Percentiles rank a stretch among this genome's conserved stretches.
Evolutionary conservation across 2,797 vertebrate species (phyloP).

Genomic region (Falco berigora): DNA sequence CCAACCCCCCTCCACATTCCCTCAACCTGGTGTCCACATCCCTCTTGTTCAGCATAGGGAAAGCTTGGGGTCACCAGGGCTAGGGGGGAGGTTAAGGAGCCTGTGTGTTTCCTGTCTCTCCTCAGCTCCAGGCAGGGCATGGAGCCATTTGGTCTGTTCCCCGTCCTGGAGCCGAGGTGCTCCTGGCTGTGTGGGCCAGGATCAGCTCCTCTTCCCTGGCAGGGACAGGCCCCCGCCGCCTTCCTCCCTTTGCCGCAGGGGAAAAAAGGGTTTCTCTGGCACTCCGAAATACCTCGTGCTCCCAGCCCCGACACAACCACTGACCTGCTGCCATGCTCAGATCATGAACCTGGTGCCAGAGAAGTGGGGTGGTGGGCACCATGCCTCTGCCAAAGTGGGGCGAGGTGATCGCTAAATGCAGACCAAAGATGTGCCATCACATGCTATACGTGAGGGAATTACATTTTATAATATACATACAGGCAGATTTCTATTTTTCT

Average conservation of each 20-base stretch:
- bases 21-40: accelerated
- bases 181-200: not conserved
- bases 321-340: accelerated
- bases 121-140: not conserved
- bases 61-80: not conserved
- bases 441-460: not conserved
- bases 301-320: not conserved
- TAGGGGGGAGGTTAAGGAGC: not conserved
- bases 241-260: not conserved
- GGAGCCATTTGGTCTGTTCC: not conserved
- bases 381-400: accelerated
- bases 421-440: not conserved
- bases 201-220: not conserved
- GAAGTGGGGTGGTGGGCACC: accelerated
- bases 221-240: too few relatives aligned
- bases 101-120: not conserved
- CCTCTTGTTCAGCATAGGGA: not conserved
- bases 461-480: not conserved
- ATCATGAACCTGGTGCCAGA: accelerated
- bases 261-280: not conserved
- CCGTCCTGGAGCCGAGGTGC: not conserved
- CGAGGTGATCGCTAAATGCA: accelerated
- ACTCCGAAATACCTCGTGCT: not conserved
- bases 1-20: not conserved
- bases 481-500: not conserved